Percentiles rank a stretch among this genome's conserved stretches.
phyloP scores from a whole-genome alignment of 2,888 invertebrate genomes.

The Brachypalpus laphriformis region DNA sequence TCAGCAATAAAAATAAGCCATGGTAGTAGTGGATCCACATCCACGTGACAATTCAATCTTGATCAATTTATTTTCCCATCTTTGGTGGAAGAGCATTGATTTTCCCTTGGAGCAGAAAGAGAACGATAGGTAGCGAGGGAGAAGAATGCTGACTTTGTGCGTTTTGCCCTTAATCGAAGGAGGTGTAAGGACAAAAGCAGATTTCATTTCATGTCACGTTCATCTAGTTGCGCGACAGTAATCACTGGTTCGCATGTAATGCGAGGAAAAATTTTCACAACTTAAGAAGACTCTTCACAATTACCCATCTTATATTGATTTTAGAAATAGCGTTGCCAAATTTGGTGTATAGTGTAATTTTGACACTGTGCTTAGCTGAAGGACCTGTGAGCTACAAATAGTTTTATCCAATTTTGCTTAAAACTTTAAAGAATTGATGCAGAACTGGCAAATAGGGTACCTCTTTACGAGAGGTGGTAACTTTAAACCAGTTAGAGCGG shows the following conservation, averaged over 20 bases:
- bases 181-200: neutral
- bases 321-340: neutral
- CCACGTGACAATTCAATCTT: slow-evolving; percentile 54
- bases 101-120: neutral
- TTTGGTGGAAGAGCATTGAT: slow-evolving; percentile 12
- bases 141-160: neutral
- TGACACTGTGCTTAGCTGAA: neutral
- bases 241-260: slow-evolving; percentile 46
- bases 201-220: slow-evolving; percentile 56
- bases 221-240: slow-evolving; percentile 27
- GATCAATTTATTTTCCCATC: slow-evolving; percentile 54
- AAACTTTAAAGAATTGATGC: too few species aligned
- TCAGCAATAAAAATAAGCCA: slow-evolving; percentile 37
- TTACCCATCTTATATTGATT: neutral
- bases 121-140: neutral
- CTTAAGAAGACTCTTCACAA: neutral
- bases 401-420: too few species aligned
- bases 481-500: too few species aligned
- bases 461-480: too few species aligned
- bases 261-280: neutral
- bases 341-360: neutral
- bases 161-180: slow-evolving; percentile 21
- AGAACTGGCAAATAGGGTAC: too few species aligned
- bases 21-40: slow-evolving; percentile 31
- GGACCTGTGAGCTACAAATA: neutral